Percentiles rank a stretch among this genome's conserved stretches.
Evolutionary conservation across 2,113 vertebrate genomes (phyloP).

Genomic region (Willisornis vidua): DNA sequence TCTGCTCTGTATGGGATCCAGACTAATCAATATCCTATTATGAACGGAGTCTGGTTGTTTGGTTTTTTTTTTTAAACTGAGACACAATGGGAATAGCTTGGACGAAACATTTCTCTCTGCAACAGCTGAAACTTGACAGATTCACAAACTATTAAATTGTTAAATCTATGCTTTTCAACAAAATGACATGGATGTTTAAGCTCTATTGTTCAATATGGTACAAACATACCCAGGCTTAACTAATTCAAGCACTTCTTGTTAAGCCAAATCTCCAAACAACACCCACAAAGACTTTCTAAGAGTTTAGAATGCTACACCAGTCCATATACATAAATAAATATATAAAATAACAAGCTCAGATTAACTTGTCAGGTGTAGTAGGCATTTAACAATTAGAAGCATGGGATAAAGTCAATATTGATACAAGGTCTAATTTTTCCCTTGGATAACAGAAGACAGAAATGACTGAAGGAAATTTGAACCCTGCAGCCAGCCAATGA

Average conservation of each 20-base stretch:
- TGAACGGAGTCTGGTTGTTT: not conserved
- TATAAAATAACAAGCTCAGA: not conserved
- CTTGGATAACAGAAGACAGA: not conserved
- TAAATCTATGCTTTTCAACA: conserved; percentile 13
- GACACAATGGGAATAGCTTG: not conserved
- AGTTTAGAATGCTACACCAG: not conserved
- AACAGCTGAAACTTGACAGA: not conserved
- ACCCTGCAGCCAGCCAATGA: not conserved
- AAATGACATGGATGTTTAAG: not conserved
- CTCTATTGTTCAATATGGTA: not conserved
- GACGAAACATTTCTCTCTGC: not conserved
- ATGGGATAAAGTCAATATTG: not conserved
- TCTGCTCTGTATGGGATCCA: conserved; percentile 79
- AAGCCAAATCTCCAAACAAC: not conserved
- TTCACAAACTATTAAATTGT: not conserved
- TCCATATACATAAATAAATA: not conserved
- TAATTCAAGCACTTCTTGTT: not conserved
- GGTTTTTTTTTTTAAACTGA: not conserved
- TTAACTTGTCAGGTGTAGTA: not conserved
- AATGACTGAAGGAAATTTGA: not conserved
- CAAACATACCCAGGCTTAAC: not conserved
- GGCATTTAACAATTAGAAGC: not conserved
- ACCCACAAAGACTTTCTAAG: not conserved
- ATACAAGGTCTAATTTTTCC: not conserved
- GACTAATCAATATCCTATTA: conserved; percentile 98